These are phyloP conservation scores for Troglohyphantes excavatus DNA, from an alignment of 2,888 invertebrate genomes.

Conservation along the genomic window DNA sequence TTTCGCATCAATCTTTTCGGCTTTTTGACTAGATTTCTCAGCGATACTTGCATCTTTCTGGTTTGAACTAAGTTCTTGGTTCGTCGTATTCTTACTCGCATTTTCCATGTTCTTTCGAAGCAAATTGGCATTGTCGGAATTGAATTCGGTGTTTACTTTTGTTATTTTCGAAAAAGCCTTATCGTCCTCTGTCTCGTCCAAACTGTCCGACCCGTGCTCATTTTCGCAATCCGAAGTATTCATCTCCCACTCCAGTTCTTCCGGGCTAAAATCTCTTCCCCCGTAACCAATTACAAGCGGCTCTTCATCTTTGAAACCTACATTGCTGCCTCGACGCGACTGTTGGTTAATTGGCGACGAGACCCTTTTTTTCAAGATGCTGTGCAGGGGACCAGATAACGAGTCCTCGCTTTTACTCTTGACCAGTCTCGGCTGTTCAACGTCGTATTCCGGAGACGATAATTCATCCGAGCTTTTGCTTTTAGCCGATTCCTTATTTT, in stretches of 20 bases:
- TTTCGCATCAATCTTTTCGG: background rate
- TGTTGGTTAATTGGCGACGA: background rate
- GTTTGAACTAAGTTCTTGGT: background rate
- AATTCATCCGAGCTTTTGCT: background rate
- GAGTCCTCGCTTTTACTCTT: conserved; percentile 41
- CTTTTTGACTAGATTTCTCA: background rate
- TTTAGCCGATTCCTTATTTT: background rate
- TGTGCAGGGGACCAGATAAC: conserved; percentile 5
- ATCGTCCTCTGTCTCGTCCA: conserved; percentile 79
- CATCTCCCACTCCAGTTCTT: conserved; percentile 78
- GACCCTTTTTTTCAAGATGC: conserved; percentile 63
- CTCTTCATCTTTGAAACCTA: conserved; percentile 75
- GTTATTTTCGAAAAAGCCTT: conserved; percentile 86
- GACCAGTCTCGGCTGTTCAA: background rate
- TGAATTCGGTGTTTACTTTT: conserved; percentile 93
- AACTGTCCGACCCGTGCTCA: conserved; percentile 77
- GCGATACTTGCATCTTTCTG: background rate
- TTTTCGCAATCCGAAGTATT: conserved; percentile 51
- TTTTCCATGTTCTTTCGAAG: conserved; percentile 81
- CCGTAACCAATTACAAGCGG: conserved; percentile 77
- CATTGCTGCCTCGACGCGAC: conserved; percentile 51
- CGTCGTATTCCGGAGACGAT: background rate
- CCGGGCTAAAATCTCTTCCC: conserved; percentile 73
- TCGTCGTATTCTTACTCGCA: background rate
- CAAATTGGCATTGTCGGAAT: conserved; percentile 91